These are phyloP conservation scores for Hylia prasina DNA, from an alignment of 2,113 vertebrate genomes.

Conservation along the genomic window DNA sequence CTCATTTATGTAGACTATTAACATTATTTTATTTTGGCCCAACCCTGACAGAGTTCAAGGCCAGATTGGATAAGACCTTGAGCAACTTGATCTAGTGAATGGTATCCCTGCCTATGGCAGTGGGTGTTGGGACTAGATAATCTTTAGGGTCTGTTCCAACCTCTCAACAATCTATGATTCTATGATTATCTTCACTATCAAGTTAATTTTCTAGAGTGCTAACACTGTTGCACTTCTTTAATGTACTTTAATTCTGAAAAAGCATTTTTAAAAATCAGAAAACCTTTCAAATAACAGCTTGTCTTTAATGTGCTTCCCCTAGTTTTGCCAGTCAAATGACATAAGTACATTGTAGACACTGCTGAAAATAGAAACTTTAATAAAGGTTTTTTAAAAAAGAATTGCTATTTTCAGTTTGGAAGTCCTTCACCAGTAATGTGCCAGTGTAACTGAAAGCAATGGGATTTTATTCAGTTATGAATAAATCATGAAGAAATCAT, in stretches of 20 bases:
- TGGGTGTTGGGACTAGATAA: neutral
- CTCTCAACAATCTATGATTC: neutral
- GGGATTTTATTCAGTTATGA: neutral
- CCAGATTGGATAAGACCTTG: neutral
- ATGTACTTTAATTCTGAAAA: neutral
- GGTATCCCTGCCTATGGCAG: neutral
- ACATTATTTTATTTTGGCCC: neutral
- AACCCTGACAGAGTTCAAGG: neutral
- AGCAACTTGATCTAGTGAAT: rapidly evolving
- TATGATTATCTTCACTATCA: neutral
- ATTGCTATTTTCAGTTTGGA: neutral
- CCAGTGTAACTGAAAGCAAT: neutral
- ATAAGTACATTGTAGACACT: neutral
- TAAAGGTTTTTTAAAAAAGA: neutral
- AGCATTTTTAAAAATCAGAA: neutral
- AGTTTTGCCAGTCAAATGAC: neutral
- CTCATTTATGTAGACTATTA: neutral
- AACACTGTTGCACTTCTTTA: neutral
- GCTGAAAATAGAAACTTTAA: neutral
- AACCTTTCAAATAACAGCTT: neutral
- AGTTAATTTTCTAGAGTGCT: neutral
- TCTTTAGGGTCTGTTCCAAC: neutral
- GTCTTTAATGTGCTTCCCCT: neutral
- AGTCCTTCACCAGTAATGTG: neutral
- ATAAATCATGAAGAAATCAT: neutral